These are phyloP conservation scores for Drymonia ruficornis DNA, from an alignment of 2,888 invertebrate species.

Conservation along the genomic window DNA sequence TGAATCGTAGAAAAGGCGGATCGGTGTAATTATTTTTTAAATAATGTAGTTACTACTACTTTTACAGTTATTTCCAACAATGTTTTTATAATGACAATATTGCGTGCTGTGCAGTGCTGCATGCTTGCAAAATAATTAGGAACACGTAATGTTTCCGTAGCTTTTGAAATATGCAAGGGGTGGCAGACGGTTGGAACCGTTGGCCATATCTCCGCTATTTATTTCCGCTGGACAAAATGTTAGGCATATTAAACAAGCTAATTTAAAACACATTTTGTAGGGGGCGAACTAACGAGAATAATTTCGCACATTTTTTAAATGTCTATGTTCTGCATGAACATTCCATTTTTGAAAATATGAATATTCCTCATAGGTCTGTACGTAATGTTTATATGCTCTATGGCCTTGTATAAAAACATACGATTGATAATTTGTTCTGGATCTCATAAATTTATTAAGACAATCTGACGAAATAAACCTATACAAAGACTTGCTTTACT, in stretches of 20 bases:
- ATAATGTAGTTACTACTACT: not conserved
- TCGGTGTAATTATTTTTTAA: no score
- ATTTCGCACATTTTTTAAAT: no score
- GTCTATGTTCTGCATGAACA: no score
- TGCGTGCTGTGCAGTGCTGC: not conserved
- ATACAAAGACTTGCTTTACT: no score
- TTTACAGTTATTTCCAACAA: not conserved
- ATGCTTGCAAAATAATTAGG: slow-evolving; percentile 3
- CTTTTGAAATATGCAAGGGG: slow-evolving; percentile 5
- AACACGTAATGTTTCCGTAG: not conserved
- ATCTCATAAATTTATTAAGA: no score
- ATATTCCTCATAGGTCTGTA: no score
- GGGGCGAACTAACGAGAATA: no score
- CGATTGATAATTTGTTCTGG: no score
- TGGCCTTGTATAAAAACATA: no score
- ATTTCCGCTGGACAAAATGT: slow-evolving; percentile 4
- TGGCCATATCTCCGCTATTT: slow-evolving; percentile 11
- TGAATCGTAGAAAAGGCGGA: not conserved
- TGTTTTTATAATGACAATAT: slow-evolving; percentile 1
- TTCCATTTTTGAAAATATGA: no score
- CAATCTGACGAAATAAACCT: no score
- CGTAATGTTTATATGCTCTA: no score
- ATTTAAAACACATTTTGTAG: not conserved
- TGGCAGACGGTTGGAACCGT: not conserved
- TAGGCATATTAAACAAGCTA: not conserved